Percentiles rank a stretch among this genome's conserved stretches.
Evolutionary conservation across 1,140 invertebrate genomes (phyloP).

Genomic region (Drosophila auraria): DNA sequence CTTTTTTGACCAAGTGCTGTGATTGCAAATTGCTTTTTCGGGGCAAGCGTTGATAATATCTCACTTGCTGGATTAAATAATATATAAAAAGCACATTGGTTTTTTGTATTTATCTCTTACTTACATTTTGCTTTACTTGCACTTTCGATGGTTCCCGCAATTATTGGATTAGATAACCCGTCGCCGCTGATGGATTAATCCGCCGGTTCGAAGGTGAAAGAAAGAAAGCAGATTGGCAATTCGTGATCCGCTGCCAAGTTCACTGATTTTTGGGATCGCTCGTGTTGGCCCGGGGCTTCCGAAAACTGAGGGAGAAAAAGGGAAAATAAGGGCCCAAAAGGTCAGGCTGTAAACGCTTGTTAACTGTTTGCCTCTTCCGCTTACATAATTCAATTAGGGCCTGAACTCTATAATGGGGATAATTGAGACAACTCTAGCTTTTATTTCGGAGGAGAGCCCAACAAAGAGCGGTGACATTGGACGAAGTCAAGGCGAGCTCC

Average conservation of each 20-base stretch:
- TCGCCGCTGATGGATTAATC: slow-evolving; percentile 33
- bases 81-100: neutral
- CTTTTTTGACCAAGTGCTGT: slow-evolving; percentile 1
- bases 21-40: neutral
- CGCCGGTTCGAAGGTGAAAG: slow-evolving; percentile 53
- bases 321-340: slow-evolving; percentile 53
- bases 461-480: slow-evolving; percentile 35
- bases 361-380: slow-evolving; percentile 56
- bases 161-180: slow-evolving; percentile 64
- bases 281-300: slow-evolving; percentile 49
- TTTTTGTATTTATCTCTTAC: neutral
- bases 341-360: slow-evolving; percentile 40
- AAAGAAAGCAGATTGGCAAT: slow-evolving; percentile 57
- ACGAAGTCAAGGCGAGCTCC: slow-evolving; percentile 29
- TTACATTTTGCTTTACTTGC: slow-evolving; percentile 6
- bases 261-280: slow-evolving; percentile 45
- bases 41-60: slow-evolving; percentile 12
- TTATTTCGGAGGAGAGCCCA: slow-evolving; percentile 1
- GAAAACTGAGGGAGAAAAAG: slow-evolving; percentile 31
- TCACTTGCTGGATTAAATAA: slow-evolving; percentile 17
- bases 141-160: slow-evolving; percentile 36
- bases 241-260: slow-evolving; percentile 71
- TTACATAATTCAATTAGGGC: slow-evolving; percentile 79
- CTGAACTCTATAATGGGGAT: slow-evolving; percentile 23
- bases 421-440: slow-evolving; percentile 1